A percentile compares a stretch with the other conserved stretches of the same genome.
These are phyloP conservation scores for Esox masquinongy DNA, from an alignment of 2,797 vertebrate species.

Conservation along the genomic window DNA sequence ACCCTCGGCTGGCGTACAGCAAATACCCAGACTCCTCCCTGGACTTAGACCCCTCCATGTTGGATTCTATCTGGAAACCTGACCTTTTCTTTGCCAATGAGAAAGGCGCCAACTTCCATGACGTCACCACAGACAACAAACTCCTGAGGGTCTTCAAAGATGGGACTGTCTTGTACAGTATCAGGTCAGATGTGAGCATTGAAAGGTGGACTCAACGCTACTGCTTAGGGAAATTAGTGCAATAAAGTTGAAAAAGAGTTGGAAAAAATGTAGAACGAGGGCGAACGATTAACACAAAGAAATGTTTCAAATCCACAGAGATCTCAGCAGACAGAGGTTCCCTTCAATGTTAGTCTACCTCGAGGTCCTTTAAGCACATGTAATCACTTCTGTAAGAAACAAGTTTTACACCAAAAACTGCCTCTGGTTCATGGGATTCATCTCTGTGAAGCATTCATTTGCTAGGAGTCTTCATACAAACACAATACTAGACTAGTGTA, in stretches of 20 bases:
- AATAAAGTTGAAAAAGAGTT: background rate
- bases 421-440: conserved; percentile 55
- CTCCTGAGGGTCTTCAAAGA: conserved; percentile 96
- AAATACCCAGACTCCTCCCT: conserved; percentile 96
- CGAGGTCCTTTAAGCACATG: background rate
- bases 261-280: background rate
- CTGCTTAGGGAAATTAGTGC: background rate
- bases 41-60: conserved; percentile 97
- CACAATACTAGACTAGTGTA: background rate
- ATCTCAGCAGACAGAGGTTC: background rate
- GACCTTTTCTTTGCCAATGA: conserved; percentile 99
- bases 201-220: background rate
- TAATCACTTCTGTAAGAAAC: conserved; percentile 6
- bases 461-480: background rate
- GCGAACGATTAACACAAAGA: background rate
- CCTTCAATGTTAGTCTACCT: background rate
- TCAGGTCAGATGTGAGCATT: conserved; percentile 80
- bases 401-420: conserved; percentile 54
- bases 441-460: conserved; percentile 48
- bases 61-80: conserved; percentile 99
- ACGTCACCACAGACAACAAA: conserved; percentile 98
- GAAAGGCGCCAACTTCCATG: conserved; percentile 98
- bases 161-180: conserved; percentile 95
- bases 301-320: background rate
- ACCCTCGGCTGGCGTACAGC: conserved; percentile 93